Evolutionary conservation across 1,140 invertebrate species (phyloP), one percentile per base, ranked within the genome.

Genomic region (Elymnias hypermnestra): DNA sequence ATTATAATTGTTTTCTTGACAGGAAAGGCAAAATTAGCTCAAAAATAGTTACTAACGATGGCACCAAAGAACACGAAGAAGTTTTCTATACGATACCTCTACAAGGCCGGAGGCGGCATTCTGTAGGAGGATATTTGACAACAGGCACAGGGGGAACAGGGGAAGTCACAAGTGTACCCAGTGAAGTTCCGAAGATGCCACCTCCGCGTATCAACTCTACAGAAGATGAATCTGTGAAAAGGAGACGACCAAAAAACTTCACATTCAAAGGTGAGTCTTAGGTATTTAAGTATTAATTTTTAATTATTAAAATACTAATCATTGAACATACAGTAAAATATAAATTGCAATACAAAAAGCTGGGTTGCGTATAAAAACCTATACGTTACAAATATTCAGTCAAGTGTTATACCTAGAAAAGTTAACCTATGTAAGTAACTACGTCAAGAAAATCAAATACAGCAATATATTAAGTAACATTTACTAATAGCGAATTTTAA

Each of bases 11-110:
- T 23, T 56, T 56, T 42, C 42, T 42, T 12, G 15, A 37, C 50
- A 84, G 81, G 46, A 84, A 81, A 52, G 81, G 77, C 42, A 84
- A 84, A 57, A 79, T 74, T 37, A 68, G 60, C 38, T 48, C 77
- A 33, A 72, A 66, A 29, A 57, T 79, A 5, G 55, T 67, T 1
- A 79, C 77, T 18, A 40, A 70, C n/a, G 71, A 78, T 14, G 74
- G 74, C 1, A 53, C 63, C 5, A 72, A 72, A 36, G 81, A 84
- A 26, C 69, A 76, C 3, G 81, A 87, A 42, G 86, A 86, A 53
- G 68, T 85, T 3, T 87, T 86, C 47, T 85, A 86, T 50, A 87
- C 86, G 13, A 84, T 87, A 25, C 86, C 86, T 1, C 59, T 86
- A n/a, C 76, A 76, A 39, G 77, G 78, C 1, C 63, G 83, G 2